These are phyloP conservation scores for Tenebrio molitor DNA, from an alignment of 1,140 invertebrate species.

Conservation along the genomic window DNA sequence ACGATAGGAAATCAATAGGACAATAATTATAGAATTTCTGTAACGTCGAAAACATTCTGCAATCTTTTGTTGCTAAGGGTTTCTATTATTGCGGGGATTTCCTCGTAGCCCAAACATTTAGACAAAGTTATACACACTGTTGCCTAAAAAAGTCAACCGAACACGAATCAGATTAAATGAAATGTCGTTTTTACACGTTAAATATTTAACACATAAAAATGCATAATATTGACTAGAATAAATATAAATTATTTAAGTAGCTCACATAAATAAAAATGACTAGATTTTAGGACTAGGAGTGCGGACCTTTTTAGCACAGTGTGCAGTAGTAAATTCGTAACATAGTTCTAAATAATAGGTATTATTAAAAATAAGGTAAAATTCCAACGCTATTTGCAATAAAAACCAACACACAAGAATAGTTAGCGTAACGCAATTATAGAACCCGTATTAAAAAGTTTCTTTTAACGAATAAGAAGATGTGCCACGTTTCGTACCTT, in stretches of 20 bases:
- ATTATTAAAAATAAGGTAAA: slow-evolving; percentile 42
- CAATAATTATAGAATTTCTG: slow-evolving; percentile 54
- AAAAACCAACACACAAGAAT: slow-evolving; percentile 62
- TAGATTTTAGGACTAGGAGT: slow-evolving; percentile 50
- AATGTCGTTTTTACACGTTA: neutral
- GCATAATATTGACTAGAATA: slow-evolving; percentile 11
- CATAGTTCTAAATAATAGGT: slow-evolving; percentile 4
- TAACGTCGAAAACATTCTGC: slow-evolving; percentile 47
- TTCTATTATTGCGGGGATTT: slow-evolving; percentile 43
- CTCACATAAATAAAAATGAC: slow-evolving; percentile 15
- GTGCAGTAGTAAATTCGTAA: slow-evolving; percentile 51
- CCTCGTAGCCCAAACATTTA: slow-evolving; percentile 47
- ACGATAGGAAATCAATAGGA: slow-evolving; percentile 54
- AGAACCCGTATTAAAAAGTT: slow-evolving; percentile 63
- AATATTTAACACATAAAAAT: neutral
- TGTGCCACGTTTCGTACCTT: slow-evolving; percentile 60
- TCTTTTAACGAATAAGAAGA: slow-evolving; percentile 60
- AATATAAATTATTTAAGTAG: slow-evolving; percentile 5
- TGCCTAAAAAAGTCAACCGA: slow-evolving; percentile 24
- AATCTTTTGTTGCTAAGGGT: slow-evolving; percentile 48
- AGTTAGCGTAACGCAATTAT: slow-evolving; percentile 62
- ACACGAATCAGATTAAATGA: slow-evolving; percentile 4
- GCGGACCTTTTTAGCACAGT: slow-evolving; percentile 56
- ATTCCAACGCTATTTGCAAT: slow-evolving; percentile 56
- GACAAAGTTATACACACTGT: slow-evolving; percentile 39